Percentiles rank a stretch among this genome's conserved stretches.
phyloP scores from a whole-genome alignment of 1,140 invertebrate genomes.

The Drosophila auraria region DNA sequence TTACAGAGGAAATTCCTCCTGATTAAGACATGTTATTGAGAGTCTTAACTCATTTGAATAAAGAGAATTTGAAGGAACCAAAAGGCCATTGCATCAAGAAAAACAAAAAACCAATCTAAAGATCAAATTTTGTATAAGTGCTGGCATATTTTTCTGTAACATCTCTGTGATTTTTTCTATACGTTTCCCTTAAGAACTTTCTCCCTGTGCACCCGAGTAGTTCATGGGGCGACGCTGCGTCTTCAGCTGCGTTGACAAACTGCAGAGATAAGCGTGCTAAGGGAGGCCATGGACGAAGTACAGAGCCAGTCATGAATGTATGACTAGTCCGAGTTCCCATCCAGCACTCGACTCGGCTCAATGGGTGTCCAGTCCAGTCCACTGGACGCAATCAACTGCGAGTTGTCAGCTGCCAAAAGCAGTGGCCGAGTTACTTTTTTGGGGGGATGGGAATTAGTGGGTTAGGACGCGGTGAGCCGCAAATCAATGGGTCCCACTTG shows the following conservation, averaged over 20 bases:
- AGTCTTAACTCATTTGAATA: neutral
- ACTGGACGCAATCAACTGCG: constrained; percentile 64
- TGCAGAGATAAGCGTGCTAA: constrained; percentile 49
- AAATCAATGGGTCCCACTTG: constrained; percentile 58
- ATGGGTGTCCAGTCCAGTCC: constrained; percentile 39
- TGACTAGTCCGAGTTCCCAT: constrained; percentile 21
- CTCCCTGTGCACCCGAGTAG: constrained; percentile 37
- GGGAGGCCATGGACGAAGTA: constrained; percentile 21
- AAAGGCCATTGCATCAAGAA: too few species aligned
- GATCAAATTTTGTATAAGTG: too few species aligned
- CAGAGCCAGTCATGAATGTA: constrained; percentile 53
- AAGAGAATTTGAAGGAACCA: neutral
- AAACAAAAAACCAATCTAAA: too few species aligned
- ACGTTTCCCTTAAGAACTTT: neutral
- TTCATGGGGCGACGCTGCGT: constrained; percentile 53
- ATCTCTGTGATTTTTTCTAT: neutral
- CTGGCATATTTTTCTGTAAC: too few species aligned
- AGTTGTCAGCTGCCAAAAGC: constrained; percentile 53
- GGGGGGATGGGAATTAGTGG: constrained; percentile 6
- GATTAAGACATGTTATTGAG: neutral
- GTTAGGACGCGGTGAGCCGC: constrained; percentile 23
- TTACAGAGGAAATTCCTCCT: neutral
- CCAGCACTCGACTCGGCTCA: constrained; percentile 27
- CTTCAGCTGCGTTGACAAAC: constrained; percentile 57
- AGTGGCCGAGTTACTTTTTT: constrained; percentile 1